Evolutionary conservation across 64 coral and sea anemone genomes (phyloP).

Genomic region (Montipora capricornis): DNA sequence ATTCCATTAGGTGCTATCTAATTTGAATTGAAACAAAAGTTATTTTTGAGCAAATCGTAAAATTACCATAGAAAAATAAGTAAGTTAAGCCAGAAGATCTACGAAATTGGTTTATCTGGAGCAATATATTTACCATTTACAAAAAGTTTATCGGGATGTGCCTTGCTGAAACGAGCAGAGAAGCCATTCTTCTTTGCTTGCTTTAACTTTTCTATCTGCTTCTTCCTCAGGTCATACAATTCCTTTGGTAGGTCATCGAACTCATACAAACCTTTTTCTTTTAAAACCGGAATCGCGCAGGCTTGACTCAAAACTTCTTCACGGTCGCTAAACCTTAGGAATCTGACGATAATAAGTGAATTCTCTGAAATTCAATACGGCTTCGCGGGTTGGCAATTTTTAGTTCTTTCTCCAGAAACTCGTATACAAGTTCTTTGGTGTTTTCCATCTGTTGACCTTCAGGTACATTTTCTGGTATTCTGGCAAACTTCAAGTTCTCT

Average conservation of each 20-base stretch:
- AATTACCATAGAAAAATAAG: not conserved
- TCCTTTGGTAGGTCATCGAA: conserved; percentile 5
- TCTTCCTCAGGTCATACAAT: not conserved
- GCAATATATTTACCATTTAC: not conserved
- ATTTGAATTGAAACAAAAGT: no score
- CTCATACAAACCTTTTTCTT: not conserved
- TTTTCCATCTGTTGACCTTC: not conserved
- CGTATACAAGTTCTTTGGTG: not conserved
- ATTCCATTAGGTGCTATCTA: no score
- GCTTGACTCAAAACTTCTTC: not conserved
- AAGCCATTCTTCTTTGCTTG: not conserved
- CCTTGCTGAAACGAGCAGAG: not conserved
- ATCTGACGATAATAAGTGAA: not conserved
- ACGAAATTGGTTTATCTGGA: not conserved
- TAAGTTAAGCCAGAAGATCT: not conserved
- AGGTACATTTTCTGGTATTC: not conserved
- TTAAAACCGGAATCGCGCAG: not conserved
- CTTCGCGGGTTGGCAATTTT: not conserved
- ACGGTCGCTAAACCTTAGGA: not conserved
- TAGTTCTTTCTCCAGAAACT: not conserved
- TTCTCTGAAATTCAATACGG: not conserved
- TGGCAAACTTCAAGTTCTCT: not conserved
- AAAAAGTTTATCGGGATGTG: not conserved
- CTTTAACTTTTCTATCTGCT: not conserved
- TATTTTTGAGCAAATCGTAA: no score